These are phyloP conservation scores for Lasioglossum villosulum DNA, from an alignment of 2,888 invertebrate genomes.

Conservation along the genomic window DNA sequence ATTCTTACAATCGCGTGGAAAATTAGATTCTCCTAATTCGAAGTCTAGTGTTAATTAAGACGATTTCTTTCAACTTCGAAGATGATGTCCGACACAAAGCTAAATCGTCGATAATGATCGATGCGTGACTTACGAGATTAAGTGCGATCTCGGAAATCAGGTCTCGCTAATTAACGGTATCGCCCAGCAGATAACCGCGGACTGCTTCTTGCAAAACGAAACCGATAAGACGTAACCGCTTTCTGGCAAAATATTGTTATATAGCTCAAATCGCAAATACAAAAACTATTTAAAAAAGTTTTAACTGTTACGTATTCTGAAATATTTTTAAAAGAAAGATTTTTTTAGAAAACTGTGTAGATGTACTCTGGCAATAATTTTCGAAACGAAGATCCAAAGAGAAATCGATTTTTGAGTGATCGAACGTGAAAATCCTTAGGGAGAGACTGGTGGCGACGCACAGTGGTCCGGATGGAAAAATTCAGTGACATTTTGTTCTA, in stretches of 20 bases:
- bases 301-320: too few relatives aligned
- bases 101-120: neutral
- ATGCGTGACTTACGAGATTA: neutral
- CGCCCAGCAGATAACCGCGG: neutral
- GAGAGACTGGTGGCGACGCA: neutral
- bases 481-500: too few relatives aligned
- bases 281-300: neutral
- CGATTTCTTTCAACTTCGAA: neutral
- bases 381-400: too few relatives aligned
- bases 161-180: conserved; percentile 9
- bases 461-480: too few relatives aligned
- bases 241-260: neutral
- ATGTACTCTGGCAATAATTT: too few relatives aligned
- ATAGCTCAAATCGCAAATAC: neutral
- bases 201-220: neutral
- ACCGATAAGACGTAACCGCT: neutral
- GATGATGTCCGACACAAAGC: neutral
- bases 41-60: too few relatives aligned
- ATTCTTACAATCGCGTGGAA: neutral
- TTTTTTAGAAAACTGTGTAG: too few relatives aligned
- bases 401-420: neutral
- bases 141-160: neutral
- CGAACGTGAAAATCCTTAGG: neutral
- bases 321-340: too few relatives aligned
- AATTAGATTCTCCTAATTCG: too few relatives aligned